Evolutionary conservation across 1,140 invertebrate genomes (phyloP).

Genomic region (Geopemphigus sp.): DNA sequence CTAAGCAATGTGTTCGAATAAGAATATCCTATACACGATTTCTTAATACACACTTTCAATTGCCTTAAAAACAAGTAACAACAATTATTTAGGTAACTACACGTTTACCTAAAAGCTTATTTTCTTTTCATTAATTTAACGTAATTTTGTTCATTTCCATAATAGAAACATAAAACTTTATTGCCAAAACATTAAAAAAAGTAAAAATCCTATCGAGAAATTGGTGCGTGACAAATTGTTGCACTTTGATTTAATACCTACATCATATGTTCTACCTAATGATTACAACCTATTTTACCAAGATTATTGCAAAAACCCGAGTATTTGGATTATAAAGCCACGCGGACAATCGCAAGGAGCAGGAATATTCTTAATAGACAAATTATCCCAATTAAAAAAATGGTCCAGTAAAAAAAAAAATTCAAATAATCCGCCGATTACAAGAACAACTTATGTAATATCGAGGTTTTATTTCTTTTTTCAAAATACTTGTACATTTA

Average conservation of each 20-base stretch:
- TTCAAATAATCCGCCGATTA: slow-evolving; percentile 74
- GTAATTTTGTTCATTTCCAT: too few relatives aligned
- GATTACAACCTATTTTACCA: slow-evolving; percentile 95
- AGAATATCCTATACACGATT: too few relatives aligned
- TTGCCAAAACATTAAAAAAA: slow-evolving; percentile 83
- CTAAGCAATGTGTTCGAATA: too few relatives aligned
- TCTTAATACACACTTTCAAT: too few relatives aligned
- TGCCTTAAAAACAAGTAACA: too few relatives aligned
- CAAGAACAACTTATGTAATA: slow-evolving; percentile 86
- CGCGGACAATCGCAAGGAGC: slow-evolving; percentile 88
- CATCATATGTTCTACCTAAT: slow-evolving; percentile 83
- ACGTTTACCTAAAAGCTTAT: too few relatives aligned
- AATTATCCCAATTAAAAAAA: slow-evolving; percentile 81
- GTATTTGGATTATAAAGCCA: slow-evolving; percentile 97
- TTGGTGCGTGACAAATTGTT: slow-evolving; percentile 63
- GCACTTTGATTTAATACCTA: slow-evolving; percentile 85
- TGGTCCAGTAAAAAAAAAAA: slow-evolving; percentile 80
- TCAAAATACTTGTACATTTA: neutral
- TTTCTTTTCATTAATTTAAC: too few relatives aligned
- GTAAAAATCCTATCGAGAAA: slow-evolving; percentile 81
- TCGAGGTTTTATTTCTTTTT: slow-evolving; percentile 58
- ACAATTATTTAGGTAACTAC: too few relatives aligned
- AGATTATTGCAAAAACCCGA: slow-evolving; percentile 87
- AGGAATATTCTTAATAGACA: slow-evolving; percentile 85
- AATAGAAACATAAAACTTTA: slow-evolving; percentile 84